Conservation (phyloP, 2,888 invertebrate species). For the Nycteola revayana region DNA sequence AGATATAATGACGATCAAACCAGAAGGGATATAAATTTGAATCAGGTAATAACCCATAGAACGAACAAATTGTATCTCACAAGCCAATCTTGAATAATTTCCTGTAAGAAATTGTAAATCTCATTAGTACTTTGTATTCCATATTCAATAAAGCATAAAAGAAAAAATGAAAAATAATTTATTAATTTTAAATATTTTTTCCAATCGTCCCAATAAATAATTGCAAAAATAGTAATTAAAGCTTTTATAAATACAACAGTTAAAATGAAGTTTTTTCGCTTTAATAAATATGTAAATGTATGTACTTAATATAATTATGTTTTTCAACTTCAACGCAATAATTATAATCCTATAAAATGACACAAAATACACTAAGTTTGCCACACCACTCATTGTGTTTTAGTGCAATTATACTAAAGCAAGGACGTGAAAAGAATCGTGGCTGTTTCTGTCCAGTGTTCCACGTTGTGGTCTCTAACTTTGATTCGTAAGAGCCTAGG, state of each 20-base stretch:
- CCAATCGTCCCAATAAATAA: not conserved
- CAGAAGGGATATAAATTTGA: slow-evolving; percentile 98
- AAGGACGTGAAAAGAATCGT: slow-evolving; percentile 78
- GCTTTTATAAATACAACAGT: not conserved
- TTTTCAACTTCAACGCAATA: too few relatives aligned
- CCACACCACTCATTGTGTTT: slow-evolving; percentile 73
- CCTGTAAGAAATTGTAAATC: slow-evolving; percentile 80
- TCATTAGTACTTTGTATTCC: too few relatives aligned
- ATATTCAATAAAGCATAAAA: too few relatives aligned
- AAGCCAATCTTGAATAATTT: slow-evolving; percentile 97
- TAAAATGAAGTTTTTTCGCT: slow-evolving; percentile 6
- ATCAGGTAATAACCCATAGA: slow-evolving; percentile 99
- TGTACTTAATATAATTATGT: slow-evolving; percentile 26
- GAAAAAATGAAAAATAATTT: too few relatives aligned
- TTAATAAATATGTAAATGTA: slow-evolving; percentile 1
- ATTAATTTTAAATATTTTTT: not conserved
- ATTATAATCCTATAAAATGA: slow-evolving; percentile 21
- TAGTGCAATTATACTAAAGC: slow-evolving; percentile 78
- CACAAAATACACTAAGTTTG: slow-evolving; percentile 35
- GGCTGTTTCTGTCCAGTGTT: slow-evolving; percentile 76
- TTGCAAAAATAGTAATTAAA: not conserved
- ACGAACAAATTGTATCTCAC: slow-evolving; percentile 97
- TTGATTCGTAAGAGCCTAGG: slow-evolving; percentile 31
- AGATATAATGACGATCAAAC: slow-evolving; percentile 97
- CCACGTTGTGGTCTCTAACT: slow-evolving; percentile 57